Evolutionary conservation across 2,888 invertebrate species (phyloP).

Genomic region (Rambutsinella grinnellia): DNA sequence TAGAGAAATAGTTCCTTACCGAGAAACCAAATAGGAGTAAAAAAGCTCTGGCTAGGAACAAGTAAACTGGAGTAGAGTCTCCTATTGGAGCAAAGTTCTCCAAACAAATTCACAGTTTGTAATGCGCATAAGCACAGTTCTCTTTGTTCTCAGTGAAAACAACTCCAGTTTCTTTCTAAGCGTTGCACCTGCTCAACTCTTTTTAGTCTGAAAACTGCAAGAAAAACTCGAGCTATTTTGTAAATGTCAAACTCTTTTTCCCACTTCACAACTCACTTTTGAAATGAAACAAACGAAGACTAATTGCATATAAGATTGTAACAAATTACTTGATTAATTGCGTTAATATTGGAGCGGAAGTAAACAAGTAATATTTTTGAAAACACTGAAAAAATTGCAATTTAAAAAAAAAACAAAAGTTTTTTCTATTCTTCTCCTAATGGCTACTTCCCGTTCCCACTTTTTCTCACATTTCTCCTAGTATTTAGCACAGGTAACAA

Average conservation of each 20-base stretch:
- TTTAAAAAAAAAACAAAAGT: constrained; percentile 5
- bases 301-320: not conserved
- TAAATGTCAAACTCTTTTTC: not conserved
- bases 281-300: not conserved
- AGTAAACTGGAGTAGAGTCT: too few relatives aligned
- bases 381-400: constrained; percentile 16
- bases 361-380: not conserved
- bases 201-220: too few relatives aligned
- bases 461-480: not conserved
- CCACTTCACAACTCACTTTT: not conserved
- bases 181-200: too few relatives aligned
- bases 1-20: too few relatives aligned
- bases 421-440: not conserved
- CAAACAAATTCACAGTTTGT: too few relatives aligned
- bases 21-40: too few relatives aligned
- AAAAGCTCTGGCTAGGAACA: too few relatives aligned
- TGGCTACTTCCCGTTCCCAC: not conserved
- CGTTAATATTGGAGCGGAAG: constrained; percentile 8
- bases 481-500: not conserved
- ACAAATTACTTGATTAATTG: not conserved
- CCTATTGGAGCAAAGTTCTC: too few relatives aligned
- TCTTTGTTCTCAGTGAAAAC: too few relatives aligned
- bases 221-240: too few relatives aligned
- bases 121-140: too few relatives aligned
- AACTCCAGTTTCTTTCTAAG: too few relatives aligned